A percentile compares a stretch with the other conserved stretches of the same genome.
These are phyloP conservation scores for Drosophila pseudoobscura DNA, from an alignment of 1,140 invertebrate species.

Conservation along the genomic window DNA sequence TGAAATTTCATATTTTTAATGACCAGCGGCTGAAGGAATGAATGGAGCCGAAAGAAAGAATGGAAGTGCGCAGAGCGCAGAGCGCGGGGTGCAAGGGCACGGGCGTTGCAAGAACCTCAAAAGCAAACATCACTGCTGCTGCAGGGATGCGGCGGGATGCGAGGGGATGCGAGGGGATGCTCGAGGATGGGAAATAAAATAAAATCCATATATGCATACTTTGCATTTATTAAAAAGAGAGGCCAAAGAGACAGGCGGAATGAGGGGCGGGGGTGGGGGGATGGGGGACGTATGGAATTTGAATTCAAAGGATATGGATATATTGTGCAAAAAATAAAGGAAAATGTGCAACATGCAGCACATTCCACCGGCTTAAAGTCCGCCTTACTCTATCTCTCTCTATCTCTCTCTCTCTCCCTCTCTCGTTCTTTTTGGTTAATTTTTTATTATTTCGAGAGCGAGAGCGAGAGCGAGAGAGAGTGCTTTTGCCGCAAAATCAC, in stretches of 20 bases:
- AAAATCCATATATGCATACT: constrained; percentile 49
- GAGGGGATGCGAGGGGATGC: background rate
- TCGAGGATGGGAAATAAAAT: constrained; percentile 22
- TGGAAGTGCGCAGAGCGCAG: constrained; percentile 5
- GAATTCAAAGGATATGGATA: constrained; percentile 18
- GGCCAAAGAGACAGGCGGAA: background rate
- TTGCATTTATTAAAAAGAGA: constrained; percentile 36
- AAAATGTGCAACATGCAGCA: too few relatives aligned
- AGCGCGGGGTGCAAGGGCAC: constrained; percentile 8
- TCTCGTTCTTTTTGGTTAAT: too few relatives aligned
- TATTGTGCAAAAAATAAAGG: too few relatives aligned
- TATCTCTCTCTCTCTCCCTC: too few relatives aligned
- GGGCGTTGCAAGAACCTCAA: constrained; percentile 27
- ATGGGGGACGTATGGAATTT: constrained; percentile 10
- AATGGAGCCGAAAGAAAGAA: constrained; percentile 3
- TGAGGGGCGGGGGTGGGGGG: background rate
- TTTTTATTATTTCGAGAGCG: too few relatives aligned
- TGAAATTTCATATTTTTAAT: constrained; percentile 77
- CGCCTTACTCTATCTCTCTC: too few relatives aligned
- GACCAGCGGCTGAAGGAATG: constrained; percentile 38
- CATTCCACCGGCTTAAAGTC: too few relatives aligned
- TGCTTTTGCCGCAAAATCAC: background rate
- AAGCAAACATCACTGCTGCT: constrained; percentile 25
- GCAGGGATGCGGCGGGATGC: constrained; percentile 1
- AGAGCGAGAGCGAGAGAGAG: background rate